Evolutionary conservation across 1,140 invertebrate genomes (phyloP).

Genomic region (Philopotamus ludificatus): DNA sequence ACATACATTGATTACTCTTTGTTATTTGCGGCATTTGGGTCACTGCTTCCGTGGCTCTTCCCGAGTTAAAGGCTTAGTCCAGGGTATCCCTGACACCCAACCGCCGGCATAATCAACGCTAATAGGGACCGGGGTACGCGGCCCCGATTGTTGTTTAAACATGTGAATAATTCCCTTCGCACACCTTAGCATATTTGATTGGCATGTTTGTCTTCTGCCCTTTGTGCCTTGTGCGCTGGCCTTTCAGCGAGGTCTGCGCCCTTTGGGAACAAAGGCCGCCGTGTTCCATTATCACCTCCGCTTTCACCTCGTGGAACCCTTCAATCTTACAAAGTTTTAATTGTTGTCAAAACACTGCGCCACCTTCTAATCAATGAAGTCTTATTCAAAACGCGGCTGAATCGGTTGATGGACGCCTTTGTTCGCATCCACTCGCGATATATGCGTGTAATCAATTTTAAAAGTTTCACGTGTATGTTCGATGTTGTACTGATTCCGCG

Average conservation of each 20-base stretch:
- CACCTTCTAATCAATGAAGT: too few species aligned
- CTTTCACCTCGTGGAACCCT: too few species aligned
- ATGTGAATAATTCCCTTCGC: neutral
- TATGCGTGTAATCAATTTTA: neutral
- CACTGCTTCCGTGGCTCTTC: too few species aligned
- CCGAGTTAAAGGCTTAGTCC: too few species aligned
- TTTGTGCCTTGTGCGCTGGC: conserved; percentile 17
- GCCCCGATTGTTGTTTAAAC: conserved; percentile 23
- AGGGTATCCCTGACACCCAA: too few species aligned
- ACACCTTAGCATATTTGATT: conserved; percentile 30
- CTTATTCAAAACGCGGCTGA: too few species aligned
- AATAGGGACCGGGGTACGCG: neutral
- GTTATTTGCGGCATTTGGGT: too few species aligned
- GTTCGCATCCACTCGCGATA: neutral
- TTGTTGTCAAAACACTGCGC: too few species aligned
- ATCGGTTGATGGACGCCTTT: neutral
- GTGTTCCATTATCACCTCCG: neutral
- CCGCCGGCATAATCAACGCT: too few species aligned
- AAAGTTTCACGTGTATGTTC: neutral
- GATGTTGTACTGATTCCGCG: neutral
- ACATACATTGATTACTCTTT: too few species aligned
- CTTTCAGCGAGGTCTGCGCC: conserved; percentile 3
- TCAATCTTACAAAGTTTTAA: neutral
- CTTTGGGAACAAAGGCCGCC: conserved; percentile 15
- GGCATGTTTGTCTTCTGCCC: conserved; percentile 22